These are phyloP conservation scores for Hyalella azteca DNA, from an alignment of 2,888 invertebrate species.

Conservation along the genomic window DNA sequence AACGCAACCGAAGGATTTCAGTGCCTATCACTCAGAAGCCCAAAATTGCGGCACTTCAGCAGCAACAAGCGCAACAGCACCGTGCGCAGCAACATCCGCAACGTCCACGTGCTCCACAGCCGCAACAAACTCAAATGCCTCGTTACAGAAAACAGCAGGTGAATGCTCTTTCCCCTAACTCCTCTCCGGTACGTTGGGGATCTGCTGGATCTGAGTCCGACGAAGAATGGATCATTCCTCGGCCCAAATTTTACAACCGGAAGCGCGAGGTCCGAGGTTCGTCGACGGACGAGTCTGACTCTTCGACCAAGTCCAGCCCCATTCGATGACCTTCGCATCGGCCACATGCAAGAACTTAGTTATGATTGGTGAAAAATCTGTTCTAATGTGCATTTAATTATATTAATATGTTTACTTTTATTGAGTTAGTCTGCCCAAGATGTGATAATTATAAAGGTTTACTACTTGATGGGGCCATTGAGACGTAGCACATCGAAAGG, in stretches of 20 bases:
- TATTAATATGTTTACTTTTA: no score
- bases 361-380: no score
- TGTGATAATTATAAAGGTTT: no score
- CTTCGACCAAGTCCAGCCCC: slow-evolving; percentile 54
- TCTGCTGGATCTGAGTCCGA: slow-evolving; percentile 46
- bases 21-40: slow-evolving; percentile 31
- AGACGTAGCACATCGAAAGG: no score
- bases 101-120: not conserved
- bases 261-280: slow-evolving; percentile 8
- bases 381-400: no score
- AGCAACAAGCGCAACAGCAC: slow-evolving; percentile 29
- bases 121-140: slow-evolving; percentile 12
- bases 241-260: slow-evolving; percentile 44
- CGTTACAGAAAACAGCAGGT: slow-evolving; percentile 15
- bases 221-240: slow-evolving; percentile 51
- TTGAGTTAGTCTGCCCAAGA: no score
- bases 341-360: no score
- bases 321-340: slow-evolving; percentile 50
- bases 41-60: no score
- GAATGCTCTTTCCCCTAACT: not conserved
- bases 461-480: no score
- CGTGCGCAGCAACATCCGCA: slow-evolving; percentile 33
- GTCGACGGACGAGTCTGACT: slow-evolving; percentile 52
- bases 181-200: not conserved
- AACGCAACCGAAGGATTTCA: slow-evolving; percentile 10